Percentiles rank a stretch among this genome's conserved stretches.
Evolutionary conservation across 2,797 vertebrate species (phyloP).

Genomic region (Gymnothorax reevesii): DNA sequence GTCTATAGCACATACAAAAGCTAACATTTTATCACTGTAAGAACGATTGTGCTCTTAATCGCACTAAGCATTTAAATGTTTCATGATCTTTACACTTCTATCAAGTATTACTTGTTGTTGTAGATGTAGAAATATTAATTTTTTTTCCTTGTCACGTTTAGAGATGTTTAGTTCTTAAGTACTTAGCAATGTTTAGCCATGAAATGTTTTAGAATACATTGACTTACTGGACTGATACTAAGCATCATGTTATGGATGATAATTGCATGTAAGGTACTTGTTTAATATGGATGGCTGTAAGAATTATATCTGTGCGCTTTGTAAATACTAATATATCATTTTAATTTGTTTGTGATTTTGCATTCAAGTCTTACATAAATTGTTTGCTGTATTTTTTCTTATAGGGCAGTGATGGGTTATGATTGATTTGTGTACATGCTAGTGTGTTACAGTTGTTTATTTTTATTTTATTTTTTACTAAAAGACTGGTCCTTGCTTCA

Average conservation of each 20-base stretch:
- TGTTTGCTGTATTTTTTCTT: neutral
- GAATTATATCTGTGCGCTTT: neutral
- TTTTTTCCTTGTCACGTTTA: neutral
- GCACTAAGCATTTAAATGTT: neutral
- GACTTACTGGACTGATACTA: neutral
- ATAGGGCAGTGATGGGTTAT: neutral
- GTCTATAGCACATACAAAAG: neutral
- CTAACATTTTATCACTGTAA: neutral
- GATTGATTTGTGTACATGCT: neutral
- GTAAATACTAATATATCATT: constrained; percentile 7
- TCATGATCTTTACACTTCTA: neutral
- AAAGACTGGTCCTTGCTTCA: neutral
- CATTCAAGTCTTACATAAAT: neutral
- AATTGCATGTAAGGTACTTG: constrained; percentile 11
- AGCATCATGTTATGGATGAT: constrained; percentile 8
- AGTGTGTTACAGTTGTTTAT: neutral
- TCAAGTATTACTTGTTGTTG: constrained; percentile 11
- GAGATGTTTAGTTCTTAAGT: neutral
- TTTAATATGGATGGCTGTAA: neutral
- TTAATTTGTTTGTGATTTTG: neutral
- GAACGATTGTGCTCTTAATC: neutral
- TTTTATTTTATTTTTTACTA: neutral
- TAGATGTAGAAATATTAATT: neutral
- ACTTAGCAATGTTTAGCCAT: neutral
- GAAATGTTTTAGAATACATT: constrained; percentile 9